Evolutionary conservation across 2,797 vertebrate genomes (phyloP).

Genomic region (Poecilia picta): DNA sequence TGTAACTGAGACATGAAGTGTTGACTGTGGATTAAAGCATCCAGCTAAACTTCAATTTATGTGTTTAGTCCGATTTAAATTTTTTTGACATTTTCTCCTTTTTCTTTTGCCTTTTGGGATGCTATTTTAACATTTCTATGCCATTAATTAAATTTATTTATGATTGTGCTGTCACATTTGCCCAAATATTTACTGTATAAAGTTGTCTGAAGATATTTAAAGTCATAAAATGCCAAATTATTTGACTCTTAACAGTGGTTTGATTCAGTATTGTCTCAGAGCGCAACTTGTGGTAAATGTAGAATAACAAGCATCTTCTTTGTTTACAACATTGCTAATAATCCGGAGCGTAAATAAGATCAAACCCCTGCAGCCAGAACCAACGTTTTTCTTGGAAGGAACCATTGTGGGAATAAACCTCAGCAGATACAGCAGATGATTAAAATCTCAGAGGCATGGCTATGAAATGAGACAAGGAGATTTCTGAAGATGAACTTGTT

Average conservation of each 20-base stretch:
- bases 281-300: neutral
- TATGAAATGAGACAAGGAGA: neutral
- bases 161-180: neutral
- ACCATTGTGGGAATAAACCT: neutral
- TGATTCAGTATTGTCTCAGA: neutral
- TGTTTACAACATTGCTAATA: neutral
- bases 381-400: neutral
- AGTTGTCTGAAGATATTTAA: neutral
- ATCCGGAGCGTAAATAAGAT: neutral
- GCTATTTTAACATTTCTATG: neutral
- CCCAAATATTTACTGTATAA: neutral
- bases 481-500: slow-evolving; percentile 5
- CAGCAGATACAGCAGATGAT: neutral
- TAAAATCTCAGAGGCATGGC: neutral
- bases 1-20: neutral
- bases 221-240: neutral
- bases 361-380: neutral
- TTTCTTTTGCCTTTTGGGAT: neutral
- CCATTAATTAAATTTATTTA: neutral
- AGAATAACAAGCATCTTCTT: neutral
- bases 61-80: neutral
- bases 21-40: neutral
- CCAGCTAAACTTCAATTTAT: neutral
- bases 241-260: neutral
- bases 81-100: neutral